Evolutionary conservation across 2,797 vertebrate species (phyloP).

Genomic region (Melanotaenia boesemani): DNA sequence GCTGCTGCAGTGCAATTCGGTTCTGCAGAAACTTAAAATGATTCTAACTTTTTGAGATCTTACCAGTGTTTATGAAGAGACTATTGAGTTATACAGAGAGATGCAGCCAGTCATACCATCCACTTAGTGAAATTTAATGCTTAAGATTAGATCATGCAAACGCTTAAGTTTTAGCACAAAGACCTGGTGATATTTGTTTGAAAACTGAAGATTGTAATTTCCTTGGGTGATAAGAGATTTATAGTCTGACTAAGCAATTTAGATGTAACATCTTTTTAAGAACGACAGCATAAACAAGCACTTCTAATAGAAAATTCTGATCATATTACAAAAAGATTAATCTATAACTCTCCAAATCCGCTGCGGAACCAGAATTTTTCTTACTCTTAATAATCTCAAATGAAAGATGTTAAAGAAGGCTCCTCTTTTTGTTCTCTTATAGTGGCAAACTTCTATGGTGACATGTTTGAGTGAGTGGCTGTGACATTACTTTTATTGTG

Average conservation of each 20-base stretch:
- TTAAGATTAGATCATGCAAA: background rate
- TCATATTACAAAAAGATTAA: background rate
- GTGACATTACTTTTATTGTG: background rate
- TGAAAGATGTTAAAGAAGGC: background rate
- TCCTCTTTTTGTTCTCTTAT: background rate
- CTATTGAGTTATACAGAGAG: background rate
- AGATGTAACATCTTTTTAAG: background rate
- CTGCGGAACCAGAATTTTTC: background rate
- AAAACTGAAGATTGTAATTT: background rate
- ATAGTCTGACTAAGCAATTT: background rate
- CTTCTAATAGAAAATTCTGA: background rate
- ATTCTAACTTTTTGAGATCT: slow-evolving; percentile 2
- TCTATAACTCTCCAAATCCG: background rate
- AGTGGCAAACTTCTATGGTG: background rate
- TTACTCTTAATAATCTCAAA: background rate
- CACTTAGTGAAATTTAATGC: background rate
- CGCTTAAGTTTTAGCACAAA: background rate
- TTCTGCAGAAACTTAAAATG: slow-evolving; percentile 4
- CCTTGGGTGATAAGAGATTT: background rate
- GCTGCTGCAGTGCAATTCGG: no score
- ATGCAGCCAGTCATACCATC: background rate
- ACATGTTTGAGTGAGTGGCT: background rate
- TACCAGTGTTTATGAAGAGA: background rate
- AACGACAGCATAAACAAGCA: background rate
- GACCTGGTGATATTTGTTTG: slow-evolving; percentile 7